A percentile compares a stretch with the other conserved stretches of the same genome.
Evolutionary conservation across 2,113 vertebrate species (phyloP).

Genomic region (Nettapus auritus): DNA sequence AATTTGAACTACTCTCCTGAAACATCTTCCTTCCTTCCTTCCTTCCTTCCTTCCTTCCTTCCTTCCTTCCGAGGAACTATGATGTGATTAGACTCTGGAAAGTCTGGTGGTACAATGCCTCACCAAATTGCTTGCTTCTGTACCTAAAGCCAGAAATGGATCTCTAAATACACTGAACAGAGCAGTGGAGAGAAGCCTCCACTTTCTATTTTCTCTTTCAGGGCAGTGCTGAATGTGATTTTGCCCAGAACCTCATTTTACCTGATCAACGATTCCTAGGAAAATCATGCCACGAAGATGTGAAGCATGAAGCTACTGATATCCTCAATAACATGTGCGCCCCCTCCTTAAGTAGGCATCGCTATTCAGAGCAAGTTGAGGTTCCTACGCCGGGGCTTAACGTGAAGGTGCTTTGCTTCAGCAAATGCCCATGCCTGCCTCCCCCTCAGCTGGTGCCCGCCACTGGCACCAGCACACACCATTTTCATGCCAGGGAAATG

Average conservation of each 20-base stretch:
- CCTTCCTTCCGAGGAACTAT: neutral
- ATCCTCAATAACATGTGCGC: neutral
- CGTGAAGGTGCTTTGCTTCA: neutral
- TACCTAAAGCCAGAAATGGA: neutral
- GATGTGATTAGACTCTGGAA: neutral
- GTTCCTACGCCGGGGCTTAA: neutral
- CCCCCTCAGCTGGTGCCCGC: too few relatives aligned
- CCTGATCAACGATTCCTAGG: neutral
- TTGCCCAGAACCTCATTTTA: neutral
- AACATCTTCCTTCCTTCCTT: too few relatives aligned
- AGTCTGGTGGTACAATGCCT: too few relatives aligned
- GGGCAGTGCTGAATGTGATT: neutral
- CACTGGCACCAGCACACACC: neutral
- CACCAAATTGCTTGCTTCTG: accelerated
- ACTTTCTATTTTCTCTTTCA: neutral
- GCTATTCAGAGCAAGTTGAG: neutral
- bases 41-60: neutral
- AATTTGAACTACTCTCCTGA: neutral
- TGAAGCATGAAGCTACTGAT: neutral
- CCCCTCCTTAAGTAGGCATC: neutral
- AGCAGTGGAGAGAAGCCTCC: neutral
- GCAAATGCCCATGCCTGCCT: neutral
- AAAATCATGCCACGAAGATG: neutral
- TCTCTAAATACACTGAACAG: neutral
- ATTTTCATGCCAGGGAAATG: neutral